A percentile compares a stretch with the other conserved stretches of the same genome.
phyloP scores from a whole-genome alignment of 1,140 invertebrate species.

The Musca domestica region DNA sequence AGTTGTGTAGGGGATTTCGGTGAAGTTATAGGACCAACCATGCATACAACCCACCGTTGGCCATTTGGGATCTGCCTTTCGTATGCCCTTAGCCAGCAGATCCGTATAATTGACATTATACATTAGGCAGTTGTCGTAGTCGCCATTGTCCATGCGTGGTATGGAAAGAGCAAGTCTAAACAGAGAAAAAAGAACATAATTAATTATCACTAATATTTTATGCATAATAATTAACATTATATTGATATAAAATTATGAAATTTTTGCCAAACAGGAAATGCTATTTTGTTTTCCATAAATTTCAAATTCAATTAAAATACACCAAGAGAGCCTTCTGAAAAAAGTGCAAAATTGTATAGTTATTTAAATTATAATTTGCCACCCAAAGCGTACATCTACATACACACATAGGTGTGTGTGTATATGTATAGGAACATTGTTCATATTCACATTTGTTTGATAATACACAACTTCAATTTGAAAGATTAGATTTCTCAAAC shows the following conservation, averaged over 20 bases:
- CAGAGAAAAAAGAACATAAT: not conserved
- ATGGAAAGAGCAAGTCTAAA: constrained; percentile 60
- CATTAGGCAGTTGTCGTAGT: constrained; percentile 65
- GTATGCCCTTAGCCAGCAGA: constrained; percentile 57
- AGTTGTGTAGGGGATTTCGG: constrained; percentile 72
- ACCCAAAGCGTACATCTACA: not conserved
- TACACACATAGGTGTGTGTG: no score
- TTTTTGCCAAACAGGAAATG: not conserved
- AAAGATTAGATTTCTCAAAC: constrained; percentile 4
- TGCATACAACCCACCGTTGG: constrained; percentile 60
- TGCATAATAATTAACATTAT: constrained; percentile 2
- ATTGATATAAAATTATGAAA: not conserved
- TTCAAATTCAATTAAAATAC: not conserved
- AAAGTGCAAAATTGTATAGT: no score
- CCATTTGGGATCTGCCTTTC: constrained; percentile 64
- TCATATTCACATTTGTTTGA: not conserved
- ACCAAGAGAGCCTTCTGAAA: not conserved
- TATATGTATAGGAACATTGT: not conserved
- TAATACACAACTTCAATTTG: not conserved
- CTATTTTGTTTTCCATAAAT: no score
- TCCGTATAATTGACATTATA: constrained; percentile 71
- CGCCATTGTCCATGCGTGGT: constrained; percentile 59
- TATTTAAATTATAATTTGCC: no score
- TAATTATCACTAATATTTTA: not conserved
- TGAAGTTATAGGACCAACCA: constrained; percentile 76